Conservation (phyloP, 2,113 vertebrate genomes). For the Engystomops pustulosus region DNA sequence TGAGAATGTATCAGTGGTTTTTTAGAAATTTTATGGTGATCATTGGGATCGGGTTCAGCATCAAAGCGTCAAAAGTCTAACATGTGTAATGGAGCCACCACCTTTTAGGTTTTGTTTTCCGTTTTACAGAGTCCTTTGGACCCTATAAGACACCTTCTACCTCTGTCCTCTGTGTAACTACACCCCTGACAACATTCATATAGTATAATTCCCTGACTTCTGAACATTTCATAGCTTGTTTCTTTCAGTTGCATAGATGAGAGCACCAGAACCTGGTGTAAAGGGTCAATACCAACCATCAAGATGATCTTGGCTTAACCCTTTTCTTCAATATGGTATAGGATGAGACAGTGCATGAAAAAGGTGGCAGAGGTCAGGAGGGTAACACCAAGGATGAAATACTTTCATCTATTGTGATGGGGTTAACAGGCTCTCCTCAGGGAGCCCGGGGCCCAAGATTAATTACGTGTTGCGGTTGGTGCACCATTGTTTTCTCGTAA, state of each 20-base stretch:
- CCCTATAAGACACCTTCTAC: too few relatives aligned
- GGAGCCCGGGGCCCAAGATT: slow-evolving; percentile 81
- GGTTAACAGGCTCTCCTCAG: slow-evolving; percentile 85
- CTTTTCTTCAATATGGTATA: slow-evolving; percentile 76
- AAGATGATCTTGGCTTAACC: slow-evolving; percentile 78
- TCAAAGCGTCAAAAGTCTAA: too few relatives aligned
- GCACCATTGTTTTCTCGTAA: slow-evolving; percentile 68
- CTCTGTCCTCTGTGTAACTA: not conserved
- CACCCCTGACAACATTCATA: not conserved
- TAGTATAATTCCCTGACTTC: not conserved
- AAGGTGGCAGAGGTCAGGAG: slow-evolving; percentile 71
- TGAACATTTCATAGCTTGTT: not conserved
- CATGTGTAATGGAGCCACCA: too few relatives aligned
- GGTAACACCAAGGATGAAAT: slow-evolving; percentile 75
- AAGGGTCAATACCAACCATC: slow-evolving; percentile 54
- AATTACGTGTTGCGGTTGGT: slow-evolving; percentile 85
- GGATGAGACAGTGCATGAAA: slow-evolving; percentile 74
- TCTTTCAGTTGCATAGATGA: not conserved
- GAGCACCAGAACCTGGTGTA: not conserved
- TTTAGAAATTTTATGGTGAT: too few relatives aligned
- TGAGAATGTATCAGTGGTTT: too few relatives aligned
- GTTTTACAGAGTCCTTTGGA: too few relatives aligned
- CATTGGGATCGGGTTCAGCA: too few relatives aligned
- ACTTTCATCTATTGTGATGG: slow-evolving; percentile 88
- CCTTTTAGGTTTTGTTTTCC: too few relatives aligned